These are phyloP conservation scores for Leptopterna dolabrata DNA, from an alignment of 2,888 invertebrate species.

Conservation along the genomic window DNA sequence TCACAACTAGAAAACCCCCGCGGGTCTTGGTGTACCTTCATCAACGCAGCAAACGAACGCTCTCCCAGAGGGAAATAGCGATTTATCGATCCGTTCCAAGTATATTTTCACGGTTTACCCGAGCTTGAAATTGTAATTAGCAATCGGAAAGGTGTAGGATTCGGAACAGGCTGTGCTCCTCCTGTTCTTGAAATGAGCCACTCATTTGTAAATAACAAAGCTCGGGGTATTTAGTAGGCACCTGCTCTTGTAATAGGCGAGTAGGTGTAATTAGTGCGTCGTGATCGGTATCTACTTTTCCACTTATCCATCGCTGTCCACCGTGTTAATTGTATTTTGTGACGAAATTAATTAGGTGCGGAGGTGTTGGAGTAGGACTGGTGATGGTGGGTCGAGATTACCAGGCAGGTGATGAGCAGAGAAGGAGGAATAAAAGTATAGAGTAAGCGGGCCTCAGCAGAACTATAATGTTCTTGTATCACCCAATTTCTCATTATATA, in stretches of 20 bases:
- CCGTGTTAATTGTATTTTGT: not conserved
- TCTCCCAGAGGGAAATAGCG: not conserved
- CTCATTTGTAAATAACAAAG: not conserved
- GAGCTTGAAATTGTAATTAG: constrained; percentile 8
- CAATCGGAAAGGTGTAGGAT: not conserved
- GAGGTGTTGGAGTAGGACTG: too few relatives aligned
- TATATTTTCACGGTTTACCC: not conserved
- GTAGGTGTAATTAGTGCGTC: not conserved
- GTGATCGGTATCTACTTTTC: not conserved
- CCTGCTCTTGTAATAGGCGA: not conserved
- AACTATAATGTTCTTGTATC: too few relatives aligned
- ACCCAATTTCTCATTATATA: too few relatives aligned
- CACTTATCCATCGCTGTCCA: not conserved
- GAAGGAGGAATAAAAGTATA: too few relatives aligned
- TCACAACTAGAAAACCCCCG: not conserved
- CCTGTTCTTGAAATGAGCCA: not conserved
- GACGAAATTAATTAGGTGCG: not conserved
- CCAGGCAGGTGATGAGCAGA: too few relatives aligned
- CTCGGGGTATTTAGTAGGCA: too few relatives aligned
- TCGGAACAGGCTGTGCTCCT: not conserved
- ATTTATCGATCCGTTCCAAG: not conserved
- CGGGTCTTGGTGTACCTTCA: not conserved
- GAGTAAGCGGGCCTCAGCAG: too few relatives aligned
- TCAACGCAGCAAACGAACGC: not conserved
- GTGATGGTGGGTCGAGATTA: too few relatives aligned